A percentile compares a stretch with the other conserved stretches of the same genome.
Conservation (phyloP, 1,140 invertebrate genomes). For the Cotesia glomerata region DNA sequence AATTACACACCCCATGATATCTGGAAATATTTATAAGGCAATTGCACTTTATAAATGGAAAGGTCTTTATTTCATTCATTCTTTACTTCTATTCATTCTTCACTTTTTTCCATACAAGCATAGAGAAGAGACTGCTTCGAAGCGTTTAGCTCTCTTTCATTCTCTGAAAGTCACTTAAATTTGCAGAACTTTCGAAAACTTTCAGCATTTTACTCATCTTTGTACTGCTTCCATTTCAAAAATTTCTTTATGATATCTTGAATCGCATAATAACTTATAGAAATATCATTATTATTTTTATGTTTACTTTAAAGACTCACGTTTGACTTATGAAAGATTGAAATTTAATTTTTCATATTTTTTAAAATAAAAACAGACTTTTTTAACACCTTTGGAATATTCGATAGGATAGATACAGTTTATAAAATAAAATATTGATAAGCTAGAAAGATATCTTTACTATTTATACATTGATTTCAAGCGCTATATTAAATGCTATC, state of each 20-base stretch:
- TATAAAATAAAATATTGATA: no score
- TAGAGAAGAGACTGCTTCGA: conserved; percentile 13
- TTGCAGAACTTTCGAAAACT: conserved; percentile 13
- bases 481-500: no score
- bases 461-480: no score
- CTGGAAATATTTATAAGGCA: conserved; percentile 24
- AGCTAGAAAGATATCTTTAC: no score
- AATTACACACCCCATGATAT: neutral
- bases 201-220: conserved; percentile 12
- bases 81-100: conserved; percentile 3
- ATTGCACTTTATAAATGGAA: conserved; percentile 5
- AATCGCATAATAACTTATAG: neutral
- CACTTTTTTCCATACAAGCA: neutral
- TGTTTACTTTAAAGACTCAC: neutral
- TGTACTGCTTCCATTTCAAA: neutral
- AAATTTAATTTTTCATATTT: no score
- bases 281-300: neutral
- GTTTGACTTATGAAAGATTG: no score
- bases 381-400: no score
- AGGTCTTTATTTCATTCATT: neutral
- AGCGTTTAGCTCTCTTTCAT: conserved; percentile 15
- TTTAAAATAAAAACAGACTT: no score
- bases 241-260: neutral
- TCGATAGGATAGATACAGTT: no score
- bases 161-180: neutral